Conservation (phyloP, 2,113 vertebrate genomes). For the Mionectes macconnelli region DNA sequence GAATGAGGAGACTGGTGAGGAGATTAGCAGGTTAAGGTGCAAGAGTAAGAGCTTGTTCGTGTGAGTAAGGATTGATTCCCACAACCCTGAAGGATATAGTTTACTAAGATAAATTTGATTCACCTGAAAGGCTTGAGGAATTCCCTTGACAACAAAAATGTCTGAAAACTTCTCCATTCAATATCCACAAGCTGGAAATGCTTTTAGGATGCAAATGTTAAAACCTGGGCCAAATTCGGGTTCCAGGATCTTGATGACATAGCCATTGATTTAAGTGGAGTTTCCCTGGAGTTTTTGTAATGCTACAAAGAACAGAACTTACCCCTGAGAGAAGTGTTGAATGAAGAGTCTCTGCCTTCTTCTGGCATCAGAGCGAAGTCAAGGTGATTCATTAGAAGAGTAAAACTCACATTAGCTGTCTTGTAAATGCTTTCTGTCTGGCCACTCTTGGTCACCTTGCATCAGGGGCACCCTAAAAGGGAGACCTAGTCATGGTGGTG, state of each 20-base stretch:
- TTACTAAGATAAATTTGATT: neutral
- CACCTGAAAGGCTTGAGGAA: neutral
- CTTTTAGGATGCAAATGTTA: neutral
- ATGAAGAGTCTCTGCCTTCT: neutral
- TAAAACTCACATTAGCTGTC: neutral
- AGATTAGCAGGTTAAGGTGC: slow-evolving; percentile 15
- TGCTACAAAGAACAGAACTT: neutral
- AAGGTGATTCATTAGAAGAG: neutral
- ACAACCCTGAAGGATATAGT: neutral
- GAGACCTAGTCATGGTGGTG: neutral
- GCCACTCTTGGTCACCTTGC: neutral
- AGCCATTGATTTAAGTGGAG: neutral
- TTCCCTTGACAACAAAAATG: neutral
- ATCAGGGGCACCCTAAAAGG: neutral
- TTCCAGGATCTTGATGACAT: neutral
- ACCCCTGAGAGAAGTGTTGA: neutral
- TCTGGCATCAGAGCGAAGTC: neutral
- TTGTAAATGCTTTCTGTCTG: neutral
- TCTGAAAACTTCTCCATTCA: neutral
- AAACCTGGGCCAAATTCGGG: neutral
- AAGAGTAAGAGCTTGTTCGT: neutral
- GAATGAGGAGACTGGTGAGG: neutral
- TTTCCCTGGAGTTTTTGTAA: neutral
- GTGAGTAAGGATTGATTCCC: neutral
- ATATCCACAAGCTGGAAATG: neutral